These are phyloP conservation scores for Monopterus albus DNA, from an alignment of 2,113 vertebrate genomes.

Conservation along the genomic window DNA sequence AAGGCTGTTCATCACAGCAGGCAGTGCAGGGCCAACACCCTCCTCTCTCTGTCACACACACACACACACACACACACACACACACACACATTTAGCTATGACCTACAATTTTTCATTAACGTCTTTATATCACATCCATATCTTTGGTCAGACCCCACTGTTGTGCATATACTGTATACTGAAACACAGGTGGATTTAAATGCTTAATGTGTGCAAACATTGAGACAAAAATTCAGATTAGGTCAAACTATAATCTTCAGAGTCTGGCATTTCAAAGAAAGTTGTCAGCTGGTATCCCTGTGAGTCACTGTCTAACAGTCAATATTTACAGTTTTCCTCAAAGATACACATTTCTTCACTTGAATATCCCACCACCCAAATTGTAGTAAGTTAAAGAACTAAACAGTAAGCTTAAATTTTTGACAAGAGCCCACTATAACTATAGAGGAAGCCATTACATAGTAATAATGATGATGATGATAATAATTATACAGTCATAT, in stretches of 20 bases:
- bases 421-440: not conserved
- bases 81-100: not conserved
- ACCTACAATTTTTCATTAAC: conserved; percentile 12
- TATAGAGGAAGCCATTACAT: not conserved
- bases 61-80: not conserved
- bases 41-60: not conserved
- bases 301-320: not conserved
- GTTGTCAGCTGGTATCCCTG: not conserved
- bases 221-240: not conserved
- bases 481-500: not conserved
- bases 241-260: conserved; percentile 17
- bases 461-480: not conserved
- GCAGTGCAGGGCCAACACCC: conserved; percentile 50
- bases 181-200: not conserved
- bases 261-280: not conserved
- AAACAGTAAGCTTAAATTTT: not conserved
- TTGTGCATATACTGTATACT: not conserved
- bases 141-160: not conserved
- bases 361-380: not conserved
- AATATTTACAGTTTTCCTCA: not conserved
- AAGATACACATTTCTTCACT: not conserved
- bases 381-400: not conserved
- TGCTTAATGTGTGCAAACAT: not conserved
- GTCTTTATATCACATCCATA: not conserved
- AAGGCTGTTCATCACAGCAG: conserved; percentile 71